A percentile compares a stretch with the other conserved stretches of the same genome.
Evolutionary conservation across 2,888 invertebrate species (phyloP).

Genomic region (Choreutis nemorana): DNA sequence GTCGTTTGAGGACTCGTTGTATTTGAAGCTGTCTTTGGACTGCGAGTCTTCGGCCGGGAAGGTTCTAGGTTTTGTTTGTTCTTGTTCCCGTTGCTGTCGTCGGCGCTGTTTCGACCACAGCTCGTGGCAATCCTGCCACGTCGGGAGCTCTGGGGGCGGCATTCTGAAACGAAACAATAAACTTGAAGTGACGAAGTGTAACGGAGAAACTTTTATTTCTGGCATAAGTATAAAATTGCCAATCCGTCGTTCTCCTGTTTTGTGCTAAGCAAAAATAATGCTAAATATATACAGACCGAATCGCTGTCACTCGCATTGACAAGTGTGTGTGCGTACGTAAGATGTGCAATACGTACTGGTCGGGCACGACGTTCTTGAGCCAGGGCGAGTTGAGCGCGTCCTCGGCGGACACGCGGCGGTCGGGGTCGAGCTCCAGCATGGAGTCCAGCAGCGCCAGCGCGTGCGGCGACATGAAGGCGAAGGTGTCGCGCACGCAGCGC

Average conservation of each 20-base stretch:
- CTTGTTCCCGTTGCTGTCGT: conserved; percentile 81
- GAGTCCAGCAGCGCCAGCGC: conserved; percentile 92
- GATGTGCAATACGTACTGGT: conserved; percentile 72
- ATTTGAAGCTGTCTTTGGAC: conserved; percentile 23
- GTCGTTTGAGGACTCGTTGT: conserved; percentile 23
- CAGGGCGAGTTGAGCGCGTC: conserved; percentile 92
- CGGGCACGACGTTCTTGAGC: conserved; percentile 90
- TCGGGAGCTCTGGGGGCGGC: conserved; percentile 85
- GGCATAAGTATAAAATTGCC: not conserved
- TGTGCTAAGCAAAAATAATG: not conserved
- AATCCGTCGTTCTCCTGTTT: too few species aligned
- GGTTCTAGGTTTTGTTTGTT: conserved; percentile 41
- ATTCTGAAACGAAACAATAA: conserved; percentile 78
- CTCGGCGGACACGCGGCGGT: conserved; percentile 90
- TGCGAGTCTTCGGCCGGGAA: conserved; percentile 21
- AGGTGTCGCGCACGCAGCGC: conserved; percentile 90
- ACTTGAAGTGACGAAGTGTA: not conserved
- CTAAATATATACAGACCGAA: not conserved
- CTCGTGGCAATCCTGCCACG: conserved; percentile 99
- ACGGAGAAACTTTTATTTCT: not conserved
- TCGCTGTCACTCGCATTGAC: too few species aligned
- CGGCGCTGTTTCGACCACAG: conserved; percentile 98
- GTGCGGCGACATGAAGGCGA: conserved; percentile 87
- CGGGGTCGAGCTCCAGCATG: conserved; percentile 97
- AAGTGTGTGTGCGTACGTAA: not conserved